Evolutionary conservation across 2,113 vertebrate species (phyloP).

Genomic region (Leucosticte australis): DNA sequence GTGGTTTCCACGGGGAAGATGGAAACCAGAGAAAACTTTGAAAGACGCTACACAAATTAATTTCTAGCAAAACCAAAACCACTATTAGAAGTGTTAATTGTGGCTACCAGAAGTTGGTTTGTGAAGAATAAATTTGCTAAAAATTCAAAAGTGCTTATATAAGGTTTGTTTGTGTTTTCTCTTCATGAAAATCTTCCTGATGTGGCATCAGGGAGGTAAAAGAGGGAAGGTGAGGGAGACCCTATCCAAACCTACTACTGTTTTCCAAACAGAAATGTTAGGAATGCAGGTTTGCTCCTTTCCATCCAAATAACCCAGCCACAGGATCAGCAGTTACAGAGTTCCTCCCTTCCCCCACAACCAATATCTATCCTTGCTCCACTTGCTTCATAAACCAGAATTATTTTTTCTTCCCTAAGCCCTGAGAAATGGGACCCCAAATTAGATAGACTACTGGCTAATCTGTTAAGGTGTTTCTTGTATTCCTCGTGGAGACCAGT

Average conservation of each 20-base stretch:
- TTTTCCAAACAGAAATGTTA: background rate
- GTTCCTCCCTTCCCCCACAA: background rate
- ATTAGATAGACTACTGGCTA: slow-evolving; percentile 28
- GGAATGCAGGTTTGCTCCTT: background rate
- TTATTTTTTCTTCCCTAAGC: slow-evolving; percentile 11
- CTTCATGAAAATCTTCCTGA: background rate
- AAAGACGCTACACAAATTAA: background rate
- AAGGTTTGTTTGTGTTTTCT: background rate
- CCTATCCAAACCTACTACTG: background rate
- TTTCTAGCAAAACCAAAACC: background rate
- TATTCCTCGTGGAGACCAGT: background rate
- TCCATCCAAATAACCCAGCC: background rate
- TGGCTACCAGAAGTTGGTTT: background rate
- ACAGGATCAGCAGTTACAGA: background rate
- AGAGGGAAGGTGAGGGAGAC: background rate
- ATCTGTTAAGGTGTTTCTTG: slow-evolving; percentile 22
- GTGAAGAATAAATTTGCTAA: background rate
- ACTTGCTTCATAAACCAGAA: slow-evolving; percentile 11
- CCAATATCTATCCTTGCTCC: background rate
- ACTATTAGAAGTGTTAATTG: background rate
- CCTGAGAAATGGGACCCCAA: background rate
- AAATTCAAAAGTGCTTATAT: background rate
- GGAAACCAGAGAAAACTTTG: background rate
- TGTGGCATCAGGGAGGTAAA: background rate
- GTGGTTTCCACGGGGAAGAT: background rate